Base-by-base conservation (phyloP, 2,113 vertebrate genomes). In the Hippocampus abdominalis region DNA sequence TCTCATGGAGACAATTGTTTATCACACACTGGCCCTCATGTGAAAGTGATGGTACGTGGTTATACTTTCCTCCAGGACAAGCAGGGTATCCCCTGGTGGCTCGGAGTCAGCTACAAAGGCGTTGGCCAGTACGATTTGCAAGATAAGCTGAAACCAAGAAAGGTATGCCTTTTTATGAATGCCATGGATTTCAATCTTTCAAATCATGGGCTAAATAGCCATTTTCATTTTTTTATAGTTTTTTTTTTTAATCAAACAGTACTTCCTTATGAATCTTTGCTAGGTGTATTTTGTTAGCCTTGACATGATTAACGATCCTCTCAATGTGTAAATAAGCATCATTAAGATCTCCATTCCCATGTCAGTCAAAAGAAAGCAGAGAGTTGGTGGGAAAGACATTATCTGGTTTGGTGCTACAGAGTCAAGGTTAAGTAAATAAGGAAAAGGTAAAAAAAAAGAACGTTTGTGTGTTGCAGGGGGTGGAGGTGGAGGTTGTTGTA, bases 61-160 rank as follows among this genome's bases (percentile, higher is more conserved):
- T 74, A 11, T 66, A 62, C 75, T 68, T 8, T 86, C 81, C 86
- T 89, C 68, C 88, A 99, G 97, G 97, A 99, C 89, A 99, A 99
- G 88, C 96, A 98, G 88, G 95, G 95, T 78, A 93, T 99, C 77
- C 97, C 97, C 0, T 99, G 97, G 97, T 98, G 97, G 97, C 92
- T 99, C 81, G 97, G 97, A 75, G 95, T 98, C 84, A 94, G 97
- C 88, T 97, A 95, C 87, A 98, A 97, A 93, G 97, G 97, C 88
- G 96, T 99, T 0, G 94, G 95, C 81, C 97, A 99, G 79, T 98
- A 97, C 85, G 96, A 99, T 71, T 85, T 96, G 46, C 96, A 98
- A 84, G 97, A 99, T 81, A 98, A 96, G 81, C 93, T 99, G 71
- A 97, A 98, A 78, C 97, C 97, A 16, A 91, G 97, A 80, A 98